phyloP scores from a whole-genome alignment of 2,797 vertebrate genomes.

The Xyrichtys novacula region DNA sequence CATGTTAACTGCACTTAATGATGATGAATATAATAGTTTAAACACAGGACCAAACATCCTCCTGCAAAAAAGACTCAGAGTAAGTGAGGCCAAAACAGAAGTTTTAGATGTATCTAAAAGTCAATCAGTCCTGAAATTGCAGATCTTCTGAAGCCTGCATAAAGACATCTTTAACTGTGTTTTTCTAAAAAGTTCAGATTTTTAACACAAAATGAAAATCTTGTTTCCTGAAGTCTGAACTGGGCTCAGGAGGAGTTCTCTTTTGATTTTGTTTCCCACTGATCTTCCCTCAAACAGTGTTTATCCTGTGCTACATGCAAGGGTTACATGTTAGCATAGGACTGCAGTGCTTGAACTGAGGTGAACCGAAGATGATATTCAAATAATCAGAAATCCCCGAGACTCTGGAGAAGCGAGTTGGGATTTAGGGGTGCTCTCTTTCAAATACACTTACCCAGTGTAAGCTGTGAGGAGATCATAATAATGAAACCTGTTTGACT shows the following conservation, averaged over 20 bases:
- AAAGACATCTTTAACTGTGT: not conserved
- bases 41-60: slow-evolving; percentile 23
- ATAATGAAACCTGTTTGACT: slow-evolving; percentile 72
- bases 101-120: not conserved
- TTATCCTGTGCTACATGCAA: slow-evolving; percentile 51
- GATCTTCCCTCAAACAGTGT: slow-evolving; percentile 55
- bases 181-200: slow-evolving; percentile 1
- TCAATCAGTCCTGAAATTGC: not conserved
- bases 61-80: not conserved
- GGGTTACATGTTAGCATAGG: slow-evolving; percentile 44
- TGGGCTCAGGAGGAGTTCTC: slow-evolving; percentile 10
- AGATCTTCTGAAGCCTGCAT: not conserved
- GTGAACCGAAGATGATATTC: slow-evolving; percentile 62
- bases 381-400: slow-evolving; percentile 64
- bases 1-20: slow-evolving; percentile 76
- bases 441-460: slow-evolving; percentile 45
- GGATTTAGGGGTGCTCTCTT: slow-evolving; percentile 53
- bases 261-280: slow-evolving; percentile 17
- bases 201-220: slow-evolving; percentile 11
- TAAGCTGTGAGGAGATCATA: slow-evolving; percentile 47
- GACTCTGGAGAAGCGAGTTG: slow-evolving; percentile 35
- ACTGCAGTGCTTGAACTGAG: slow-evolving; percentile 28
- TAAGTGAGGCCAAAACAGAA: not conserved
- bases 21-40: slow-evolving; percentile 75
- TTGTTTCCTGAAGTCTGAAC: slow-evolving; percentile 1